phyloP scores from a whole-genome alignment of 1,140 invertebrate species.

The Drosophila leontia region DNA sequence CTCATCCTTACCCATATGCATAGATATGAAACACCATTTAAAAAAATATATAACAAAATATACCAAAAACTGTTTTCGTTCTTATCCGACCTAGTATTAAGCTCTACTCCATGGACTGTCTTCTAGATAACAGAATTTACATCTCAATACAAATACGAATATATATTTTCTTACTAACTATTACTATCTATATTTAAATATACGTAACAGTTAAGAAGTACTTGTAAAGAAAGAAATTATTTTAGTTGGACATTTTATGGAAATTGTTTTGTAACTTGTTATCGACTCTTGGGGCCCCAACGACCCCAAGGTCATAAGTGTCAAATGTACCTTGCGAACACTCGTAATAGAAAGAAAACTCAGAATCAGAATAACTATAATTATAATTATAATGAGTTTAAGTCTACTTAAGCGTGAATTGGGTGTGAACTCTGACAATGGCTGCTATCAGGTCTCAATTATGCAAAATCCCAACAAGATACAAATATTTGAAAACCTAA shows the following conservation, averaged over 20 bases:
- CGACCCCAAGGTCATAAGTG: slow-evolving; percentile 48
- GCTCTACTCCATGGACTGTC: slow-evolving; percentile 79
- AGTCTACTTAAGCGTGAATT: slow-evolving; percentile 19
- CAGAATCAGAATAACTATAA: slow-evolving; percentile 20
- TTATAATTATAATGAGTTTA: slow-evolving; percentile 12
- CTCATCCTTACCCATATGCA: not conserved
- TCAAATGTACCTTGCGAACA: slow-evolving; percentile 74
- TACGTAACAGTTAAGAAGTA: slow-evolving; percentile 21
- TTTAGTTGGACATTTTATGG: slow-evolving; percentile 58
- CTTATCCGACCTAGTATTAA: slow-evolving; percentile 52
- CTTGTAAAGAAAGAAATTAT: slow-evolving; percentile 16
- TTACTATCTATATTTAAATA: slow-evolving; percentile 62
- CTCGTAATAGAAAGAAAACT: slow-evolving; percentile 26
- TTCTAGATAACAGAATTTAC: slow-evolving; percentile 81
- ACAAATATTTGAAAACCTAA: slow-evolving; percentile 31
- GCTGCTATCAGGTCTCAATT: slow-evolving; percentile 41
- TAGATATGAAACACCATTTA: slow-evolving; percentile 2
- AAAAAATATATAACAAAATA: slow-evolving; percentile 12
- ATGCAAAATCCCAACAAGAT: slow-evolving; percentile 8
- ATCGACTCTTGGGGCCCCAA: slow-evolving; percentile 50
- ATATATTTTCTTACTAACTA: slow-evolving; percentile 73
- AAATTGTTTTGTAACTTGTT: slow-evolving; percentile 72
- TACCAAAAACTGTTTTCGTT: not conserved
- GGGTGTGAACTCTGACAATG: slow-evolving; percentile 40
- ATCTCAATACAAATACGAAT: slow-evolving; percentile 38